Evolutionary conservation across 2,797 vertebrate species (phyloP), one percentile per base, ranked within the genome.

Genomic region (Megalops cyprinoides): DNA sequence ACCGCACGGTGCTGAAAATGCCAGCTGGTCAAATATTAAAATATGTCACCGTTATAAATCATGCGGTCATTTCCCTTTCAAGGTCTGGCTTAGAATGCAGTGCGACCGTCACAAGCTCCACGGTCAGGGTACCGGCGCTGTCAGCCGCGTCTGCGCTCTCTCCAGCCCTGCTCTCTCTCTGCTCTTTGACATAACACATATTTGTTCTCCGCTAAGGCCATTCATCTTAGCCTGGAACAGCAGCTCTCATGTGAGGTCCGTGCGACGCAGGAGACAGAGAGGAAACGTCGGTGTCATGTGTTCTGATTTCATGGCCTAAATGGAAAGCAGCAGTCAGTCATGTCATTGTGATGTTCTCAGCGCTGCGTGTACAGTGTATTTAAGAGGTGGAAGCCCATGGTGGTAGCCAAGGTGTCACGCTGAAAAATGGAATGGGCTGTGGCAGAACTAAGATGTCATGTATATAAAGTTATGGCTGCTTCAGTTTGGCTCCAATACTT

Each of bases 41-140:
- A 77, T 39, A n/a, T 76, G n/a, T 55, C 74, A 39, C 74, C 51
- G 10, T 44, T 25, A 20, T 65, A 34, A 69, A 65, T 62, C 31
- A 55, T 49, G 31, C 71, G 53, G 55, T 51, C 74, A 20, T 67
- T 42, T 65, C 74, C 74, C 51, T 76, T 53, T 49, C 74, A 25
- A 39, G 79, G 44, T 81, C 48, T 18, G 31, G 48, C 48, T n/a
- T 60, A 25, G 18, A 81, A 42, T n/a, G 55, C 74, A 34, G 14
- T 6, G 55, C 31, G 12, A 6, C 58, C n/a, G 8, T 25, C 37
- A 4, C n/a, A 25, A 51, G 48, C 10, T 0, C 12, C 46, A 9
- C 7, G 31, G 12, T 28, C 9, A 9, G 49, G 31, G 49, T 31
- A 3, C n/a, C 42, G 15, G 20, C 15, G 39, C 14, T 34, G 77